phyloP scores from a whole-genome alignment of 2,113 vertebrate genomes.

The Coregonus clupeaformis region DNA sequence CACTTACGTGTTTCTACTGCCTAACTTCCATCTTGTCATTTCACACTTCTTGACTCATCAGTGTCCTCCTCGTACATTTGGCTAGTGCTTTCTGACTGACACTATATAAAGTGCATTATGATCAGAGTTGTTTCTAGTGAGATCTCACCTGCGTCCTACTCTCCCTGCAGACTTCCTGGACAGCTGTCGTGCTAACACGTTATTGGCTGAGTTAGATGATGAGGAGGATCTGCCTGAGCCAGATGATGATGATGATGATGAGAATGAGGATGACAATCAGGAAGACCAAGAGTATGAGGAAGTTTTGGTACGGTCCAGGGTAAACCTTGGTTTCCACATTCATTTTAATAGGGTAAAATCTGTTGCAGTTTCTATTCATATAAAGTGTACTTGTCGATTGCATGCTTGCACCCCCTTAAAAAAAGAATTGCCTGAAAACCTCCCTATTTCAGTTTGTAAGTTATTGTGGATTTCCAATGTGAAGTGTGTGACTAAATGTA shows the following conservation, averaged over 20 bases:
- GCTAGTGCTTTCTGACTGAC: background rate
- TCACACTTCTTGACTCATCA: background rate
- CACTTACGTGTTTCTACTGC: background rate
- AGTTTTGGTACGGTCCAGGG: slow-evolving; percentile 87
- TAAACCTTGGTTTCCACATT: slow-evolving; percentile 57
- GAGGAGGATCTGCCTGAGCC: slow-evolving; percentile 98
- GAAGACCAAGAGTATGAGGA: slow-evolving; percentile 99
- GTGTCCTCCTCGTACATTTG: background rate
- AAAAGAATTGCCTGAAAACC: background rate
- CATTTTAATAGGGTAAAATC: slow-evolving; percentile 54
- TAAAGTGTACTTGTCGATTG: background rate
- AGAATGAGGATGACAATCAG: slow-evolving; percentile 99
- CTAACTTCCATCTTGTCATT: background rate
- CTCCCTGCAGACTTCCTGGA: slow-evolving; percentile 89
- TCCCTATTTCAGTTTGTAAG: background rate
- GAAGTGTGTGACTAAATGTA: background rate
- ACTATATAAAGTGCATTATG: background rate
- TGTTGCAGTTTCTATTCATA: slow-evolving; percentile 13
- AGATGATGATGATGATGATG: slow-evolving; percentile 92
- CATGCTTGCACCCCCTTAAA: background rate
- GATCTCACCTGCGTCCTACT: background rate
- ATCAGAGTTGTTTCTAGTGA: background rate
- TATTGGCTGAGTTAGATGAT: slow-evolving; percentile 95
- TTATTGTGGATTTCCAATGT: background rate
- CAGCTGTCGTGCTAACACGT: slow-evolving; percentile 95